Evolutionary conservation across 2,113 vertebrate genomes (phyloP), one percentile per base, ranked within the genome.

Genomic region (Corythoichthys haematopterus): DNA sequence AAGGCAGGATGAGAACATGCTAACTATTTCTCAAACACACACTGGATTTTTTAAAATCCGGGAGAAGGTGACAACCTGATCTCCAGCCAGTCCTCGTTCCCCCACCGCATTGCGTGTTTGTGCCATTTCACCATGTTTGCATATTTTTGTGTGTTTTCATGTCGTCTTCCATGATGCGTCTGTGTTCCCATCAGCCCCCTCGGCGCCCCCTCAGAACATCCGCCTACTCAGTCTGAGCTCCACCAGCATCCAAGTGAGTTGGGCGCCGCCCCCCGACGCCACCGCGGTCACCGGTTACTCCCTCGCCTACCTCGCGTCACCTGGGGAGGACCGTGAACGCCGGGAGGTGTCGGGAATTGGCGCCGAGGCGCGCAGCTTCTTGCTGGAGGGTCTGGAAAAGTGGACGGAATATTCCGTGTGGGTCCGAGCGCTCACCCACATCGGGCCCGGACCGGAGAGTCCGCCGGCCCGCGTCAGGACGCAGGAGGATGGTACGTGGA

Each of bases 361-460:
- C 69, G 91, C 91, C 3, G 91, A 94, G 36, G 82, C 87, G 72
- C 93, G 91, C 90, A 94, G 93, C 92, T 94, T 92, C 84, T 89
- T 93, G 84, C 93, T 98, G 91, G 91, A 93, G 82, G 92, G 90
- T 85, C 92, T 97, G 93, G 94, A 96, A 92, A 98, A 95, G 91
- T 98, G 95, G 95, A 95, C 94, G 7, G 93, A 95, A 83, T 98
- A 98, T 88, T 87, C 89, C 90, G 94, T 98, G 87, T 95, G 94
- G 94, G 93, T 98, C 80, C 93, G 92, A 88, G 95, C 95, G 70
- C 93, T 97, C 91, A 96, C 94, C 0, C 92, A 94, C 4, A 91
- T 95, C 71, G 95, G 95, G 71, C 94, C 95, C 0, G 93, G 96
- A 79, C 95, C 95, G 0, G 94, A 95, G 90, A 97, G 95, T 91